phyloP scores from a whole-genome alignment of 1,140 invertebrate genomes.

The Eumeta japonica region DNA sequence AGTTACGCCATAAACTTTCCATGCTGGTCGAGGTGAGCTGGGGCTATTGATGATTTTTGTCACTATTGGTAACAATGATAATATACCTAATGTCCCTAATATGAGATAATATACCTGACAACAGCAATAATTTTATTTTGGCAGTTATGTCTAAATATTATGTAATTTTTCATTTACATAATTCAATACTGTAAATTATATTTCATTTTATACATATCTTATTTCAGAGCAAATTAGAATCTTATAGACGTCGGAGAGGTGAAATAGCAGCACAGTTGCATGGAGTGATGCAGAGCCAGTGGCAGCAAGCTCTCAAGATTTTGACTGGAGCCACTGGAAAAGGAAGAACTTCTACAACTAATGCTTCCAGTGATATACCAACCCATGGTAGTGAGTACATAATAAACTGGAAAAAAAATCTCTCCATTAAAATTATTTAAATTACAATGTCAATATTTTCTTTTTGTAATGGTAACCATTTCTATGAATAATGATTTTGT shows the following conservation, averaged over 20 bases:
- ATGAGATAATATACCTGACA: too few species aligned
- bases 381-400: background rate
- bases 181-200: background rate
- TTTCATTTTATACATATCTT: background rate
- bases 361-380: slow-evolving; percentile 4
- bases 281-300: slow-evolving; percentile 76
- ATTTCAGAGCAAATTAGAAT: slow-evolving; percentile 37
- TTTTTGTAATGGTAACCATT: background rate
- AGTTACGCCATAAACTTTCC: too few species aligned
- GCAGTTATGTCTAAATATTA: too few species aligned
- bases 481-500: too few species aligned
- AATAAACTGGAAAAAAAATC: background rate
- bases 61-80: too few species aligned
- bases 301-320: slow-evolving; percentile 72
- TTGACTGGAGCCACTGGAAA: slow-evolving; percentile 52
- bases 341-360: too few species aligned
- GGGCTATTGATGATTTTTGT: too few species aligned
- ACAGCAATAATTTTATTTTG: too few species aligned
- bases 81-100: too few species aligned
- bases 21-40: too few species aligned
- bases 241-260: slow-evolving; percentile 48
- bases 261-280: slow-evolving; percentile 73
- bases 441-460: background rate
- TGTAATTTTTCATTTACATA: background rate
- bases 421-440: background rate